These are phyloP conservation scores for Synodontis membranacea DNA, from an alignment of 2,113 vertebrate genomes.

Conservation along the genomic window DNA sequence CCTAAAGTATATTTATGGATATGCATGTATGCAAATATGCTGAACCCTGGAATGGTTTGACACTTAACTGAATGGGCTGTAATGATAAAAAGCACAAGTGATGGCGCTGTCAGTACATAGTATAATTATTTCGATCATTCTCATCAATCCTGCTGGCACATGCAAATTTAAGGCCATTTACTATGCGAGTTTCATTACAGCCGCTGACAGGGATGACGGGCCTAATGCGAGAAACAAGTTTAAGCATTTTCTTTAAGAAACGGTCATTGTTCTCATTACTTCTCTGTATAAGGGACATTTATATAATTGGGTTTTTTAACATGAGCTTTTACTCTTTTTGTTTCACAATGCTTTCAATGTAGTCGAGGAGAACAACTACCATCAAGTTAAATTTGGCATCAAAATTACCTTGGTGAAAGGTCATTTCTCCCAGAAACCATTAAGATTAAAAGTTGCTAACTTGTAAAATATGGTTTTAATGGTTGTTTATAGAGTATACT, in stretches of 20 bases:
- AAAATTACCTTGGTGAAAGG: neutral
- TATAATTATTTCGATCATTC: conserved; percentile 38
- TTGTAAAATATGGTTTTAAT: neutral
- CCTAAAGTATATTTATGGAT: conserved; percentile 38
- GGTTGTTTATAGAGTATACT: too few relatives aligned
- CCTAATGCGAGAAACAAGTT: neutral
- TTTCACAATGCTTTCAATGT: neutral
- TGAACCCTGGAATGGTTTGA: conserved; percentile 15
- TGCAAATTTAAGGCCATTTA: conserved; percentile 41
- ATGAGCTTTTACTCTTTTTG: neutral
- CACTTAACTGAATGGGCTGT: conserved; percentile 15
- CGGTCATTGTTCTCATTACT: neutral
- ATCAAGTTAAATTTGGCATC: neutral
- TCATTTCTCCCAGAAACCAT: neutral
- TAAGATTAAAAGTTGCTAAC: neutral
- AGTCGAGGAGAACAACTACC: neutral
- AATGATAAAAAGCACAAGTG: conserved; percentile 30
- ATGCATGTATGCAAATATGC: conserved; percentile 24
- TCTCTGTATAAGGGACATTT: neutral
- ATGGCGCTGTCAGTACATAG: neutral
- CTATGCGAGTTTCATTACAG: conserved; percentile 11
- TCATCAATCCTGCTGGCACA: conserved; percentile 24
- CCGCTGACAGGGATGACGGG: neutral
- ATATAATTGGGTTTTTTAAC: neutral
- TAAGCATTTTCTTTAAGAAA: neutral